These are phyloP conservation scores for Ibidorhyncha struthersii DNA, from an alignment of 2,113 vertebrate genomes.

Conservation along the genomic window DNA sequence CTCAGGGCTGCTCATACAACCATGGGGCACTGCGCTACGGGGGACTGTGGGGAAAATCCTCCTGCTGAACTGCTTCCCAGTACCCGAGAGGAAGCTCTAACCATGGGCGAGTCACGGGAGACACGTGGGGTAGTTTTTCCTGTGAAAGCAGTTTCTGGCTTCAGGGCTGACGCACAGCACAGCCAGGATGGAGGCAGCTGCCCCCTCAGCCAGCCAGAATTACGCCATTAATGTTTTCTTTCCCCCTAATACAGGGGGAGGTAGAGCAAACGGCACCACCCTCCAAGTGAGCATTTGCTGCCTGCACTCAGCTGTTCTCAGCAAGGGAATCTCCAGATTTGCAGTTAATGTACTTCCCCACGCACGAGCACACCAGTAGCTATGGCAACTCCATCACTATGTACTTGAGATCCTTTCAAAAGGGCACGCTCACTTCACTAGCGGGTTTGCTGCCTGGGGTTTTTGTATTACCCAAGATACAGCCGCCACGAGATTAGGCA, in stretches of 20 bases:
- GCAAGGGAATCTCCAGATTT: neutral
- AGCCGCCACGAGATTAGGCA: neutral
- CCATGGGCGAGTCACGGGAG: rapidly evolving
- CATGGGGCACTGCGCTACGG: rapidly evolving
- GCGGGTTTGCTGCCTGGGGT: neutral
- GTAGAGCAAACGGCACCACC: neutral
- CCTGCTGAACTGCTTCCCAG: neutral
- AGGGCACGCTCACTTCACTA: neutral
- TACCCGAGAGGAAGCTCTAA: neutral
- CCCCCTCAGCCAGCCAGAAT: neutral
- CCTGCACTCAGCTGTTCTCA: neutral
- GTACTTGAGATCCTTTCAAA: neutral
- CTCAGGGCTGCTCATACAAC: neutral
- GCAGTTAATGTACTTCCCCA: neutral
- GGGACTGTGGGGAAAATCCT: neutral
- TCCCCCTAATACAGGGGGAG: neutral
- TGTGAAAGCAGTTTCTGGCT: neutral
- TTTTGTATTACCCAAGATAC: neutral
- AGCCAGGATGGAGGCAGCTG: neutral
- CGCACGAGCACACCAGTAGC: neutral
- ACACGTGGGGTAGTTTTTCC: rapidly evolving
- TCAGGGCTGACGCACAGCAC: neutral
- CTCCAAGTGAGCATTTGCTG: neutral
- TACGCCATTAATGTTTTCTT: rapidly evolving
- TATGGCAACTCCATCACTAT: neutral